A percentile compares a stretch with the other conserved stretches of the same genome.
Conservation (phyloP, 2,113 vertebrate genomes). For the Psophia crepitans region DNA sequence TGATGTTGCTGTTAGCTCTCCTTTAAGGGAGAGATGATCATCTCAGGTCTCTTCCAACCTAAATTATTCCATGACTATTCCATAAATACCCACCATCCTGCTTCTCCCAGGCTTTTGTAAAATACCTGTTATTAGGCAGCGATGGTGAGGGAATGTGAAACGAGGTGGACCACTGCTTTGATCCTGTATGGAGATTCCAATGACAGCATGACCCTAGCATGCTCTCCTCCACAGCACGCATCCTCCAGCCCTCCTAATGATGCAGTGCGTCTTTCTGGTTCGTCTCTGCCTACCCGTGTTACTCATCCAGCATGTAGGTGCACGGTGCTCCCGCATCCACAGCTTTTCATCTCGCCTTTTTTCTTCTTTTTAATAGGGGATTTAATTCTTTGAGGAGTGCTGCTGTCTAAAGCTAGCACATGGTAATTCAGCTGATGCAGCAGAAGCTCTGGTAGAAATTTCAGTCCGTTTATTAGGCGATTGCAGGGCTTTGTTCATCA, state of each 20-base stretch:
- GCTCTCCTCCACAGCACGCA: neutral
- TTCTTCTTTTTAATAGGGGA: neutral
- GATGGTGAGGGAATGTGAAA: neutral
- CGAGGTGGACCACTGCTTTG: conserved; percentile 2
- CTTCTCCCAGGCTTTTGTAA: neutral
- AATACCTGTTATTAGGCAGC: neutral
- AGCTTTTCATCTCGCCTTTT: neutral
- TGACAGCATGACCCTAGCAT: conserved; percentile 42
- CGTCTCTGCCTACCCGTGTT: neutral
- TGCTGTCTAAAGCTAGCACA: neutral
- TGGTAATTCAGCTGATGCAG: conserved; percentile 41
- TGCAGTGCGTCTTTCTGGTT: neutral
- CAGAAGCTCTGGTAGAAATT: conserved; percentile 16
- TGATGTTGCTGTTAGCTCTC: neutral
- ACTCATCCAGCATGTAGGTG: neutral
- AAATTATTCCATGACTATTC: neutral
- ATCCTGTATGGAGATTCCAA: neutral
- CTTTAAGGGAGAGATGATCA: neutral
- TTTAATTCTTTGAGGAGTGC: neutral
- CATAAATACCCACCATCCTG: neutral
- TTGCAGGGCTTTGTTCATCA: neutral
- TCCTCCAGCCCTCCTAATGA: neutral
- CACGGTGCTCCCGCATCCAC: neutral
- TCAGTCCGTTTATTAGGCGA: neutral
- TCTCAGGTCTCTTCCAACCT: neutral